phyloP scores from a whole-genome alignment of 1,140 invertebrate species.

The Hypsibius dujardini region DNA sequence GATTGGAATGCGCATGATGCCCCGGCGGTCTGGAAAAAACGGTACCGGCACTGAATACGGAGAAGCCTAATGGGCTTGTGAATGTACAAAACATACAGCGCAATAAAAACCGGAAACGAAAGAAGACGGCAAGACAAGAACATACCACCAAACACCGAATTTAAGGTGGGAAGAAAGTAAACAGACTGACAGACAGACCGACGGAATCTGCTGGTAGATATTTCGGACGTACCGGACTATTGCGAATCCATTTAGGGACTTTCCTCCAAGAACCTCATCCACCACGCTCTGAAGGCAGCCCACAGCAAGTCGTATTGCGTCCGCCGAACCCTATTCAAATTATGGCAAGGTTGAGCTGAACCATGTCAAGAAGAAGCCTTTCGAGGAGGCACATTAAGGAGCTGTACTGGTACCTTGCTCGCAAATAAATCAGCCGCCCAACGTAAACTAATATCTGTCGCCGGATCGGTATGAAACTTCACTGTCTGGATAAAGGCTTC shows the following conservation, averaged over 20 bases:
- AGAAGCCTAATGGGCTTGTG: too few species aligned
- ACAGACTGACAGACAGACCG: not conserved
- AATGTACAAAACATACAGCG: too few species aligned
- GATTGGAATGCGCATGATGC: constrained; percentile 13
- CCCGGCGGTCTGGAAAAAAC: constrained; percentile 6
- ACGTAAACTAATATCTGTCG: too few species aligned
- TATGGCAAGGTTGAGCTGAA: not conserved
- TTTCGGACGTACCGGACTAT: not conserved
- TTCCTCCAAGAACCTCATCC: not conserved
- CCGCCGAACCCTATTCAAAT: not conserved
- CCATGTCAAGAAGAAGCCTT: too few species aligned
- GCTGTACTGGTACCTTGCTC: too few species aligned
- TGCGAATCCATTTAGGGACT: not conserved
- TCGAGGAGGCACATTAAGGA: too few species aligned
- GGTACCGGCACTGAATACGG: not conserved
- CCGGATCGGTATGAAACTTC: too few species aligned
- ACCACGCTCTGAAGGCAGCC: not conserved
- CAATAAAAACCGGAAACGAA: not conserved
- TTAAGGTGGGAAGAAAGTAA: not conserved
- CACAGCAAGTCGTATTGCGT: not conserved
- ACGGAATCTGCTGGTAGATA: constrained; percentile 25
- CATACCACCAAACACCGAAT: not conserved
- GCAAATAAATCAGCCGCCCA: too few species aligned
- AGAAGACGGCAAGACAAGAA: not conserved
- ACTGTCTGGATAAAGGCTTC: too few species aligned